Base-by-base conservation (phyloP, 2,797 vertebrate species). In the Amblyopsis hoosieri region DNA sequence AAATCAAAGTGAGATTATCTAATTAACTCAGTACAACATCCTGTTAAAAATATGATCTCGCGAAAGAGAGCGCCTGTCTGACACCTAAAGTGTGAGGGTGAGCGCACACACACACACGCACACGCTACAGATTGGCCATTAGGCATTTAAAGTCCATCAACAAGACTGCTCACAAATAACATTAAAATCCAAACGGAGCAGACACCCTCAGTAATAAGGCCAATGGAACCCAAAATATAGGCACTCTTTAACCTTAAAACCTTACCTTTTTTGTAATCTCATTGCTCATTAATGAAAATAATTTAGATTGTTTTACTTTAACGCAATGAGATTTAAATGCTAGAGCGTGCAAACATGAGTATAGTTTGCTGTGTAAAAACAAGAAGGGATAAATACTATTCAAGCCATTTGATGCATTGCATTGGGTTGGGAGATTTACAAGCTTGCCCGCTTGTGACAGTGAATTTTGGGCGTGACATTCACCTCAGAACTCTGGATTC, bases 111-210 rank as follows among this genome's bases (percentile, higher is more conserved):
- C 19, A 23, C 19, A 23, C 23, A 23, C 23, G 3, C 23, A 23
- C 3, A 67, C 72, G 62, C 57, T 70, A 62, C 78, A 86, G 82
- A 86, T 82, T 76, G 81, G 67, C 60, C 53, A 29, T 37, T 0
- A 14, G 71, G 63, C 78, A 81, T 85, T 84, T 80, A 85, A 59
- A 83, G 77, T 71, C 64, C 70, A 78, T 71, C 69, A 81, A 71
- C 72, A 71, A 64, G 56, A 54, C 37, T 33, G 71, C 45, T 45
- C 57, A 64, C 71, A 66, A 57, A 72, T 74, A 57, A 68, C 63
- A 78, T 75, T 57, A 61, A 23, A 60, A 60, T 68, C 62, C 7
- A 9, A 9, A 57, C 47, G 67, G 15, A 57, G 77, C 75, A 7
- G n/a, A 74, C 69, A 33, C 63, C 12, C 23, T 75, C 56, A 12